A percentile compares a stretch with the other conserved stretches of the same genome.
Evolutionary conservation across 2,888 invertebrate genomes (phyloP).

Genomic region (Meiosimyza platycephala): DNA sequence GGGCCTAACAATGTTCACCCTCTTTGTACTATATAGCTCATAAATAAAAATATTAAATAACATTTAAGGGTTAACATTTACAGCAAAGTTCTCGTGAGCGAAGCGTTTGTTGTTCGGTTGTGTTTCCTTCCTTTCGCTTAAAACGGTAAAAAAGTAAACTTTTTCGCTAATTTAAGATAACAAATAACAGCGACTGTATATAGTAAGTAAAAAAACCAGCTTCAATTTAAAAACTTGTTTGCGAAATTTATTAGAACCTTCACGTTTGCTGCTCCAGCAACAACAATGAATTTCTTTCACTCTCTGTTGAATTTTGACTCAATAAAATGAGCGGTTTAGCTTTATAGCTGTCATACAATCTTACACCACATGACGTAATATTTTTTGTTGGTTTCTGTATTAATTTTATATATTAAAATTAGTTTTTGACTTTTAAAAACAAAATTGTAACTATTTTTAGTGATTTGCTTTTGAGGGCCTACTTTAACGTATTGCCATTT

Average conservation of each 20-base stretch:
- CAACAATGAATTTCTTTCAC: not conserved
- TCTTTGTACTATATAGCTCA: too few relatives aligned
- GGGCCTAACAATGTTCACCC: too few relatives aligned
- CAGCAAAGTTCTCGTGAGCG: too few relatives aligned
- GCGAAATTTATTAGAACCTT: conserved; percentile 12
- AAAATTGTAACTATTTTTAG: too few relatives aligned
- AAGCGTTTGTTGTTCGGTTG: too few relatives aligned
- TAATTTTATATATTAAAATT: not conserved
- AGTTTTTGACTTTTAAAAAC: not conserved
- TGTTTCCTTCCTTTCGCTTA: conserved; percentile 62
- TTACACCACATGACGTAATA: not conserved
- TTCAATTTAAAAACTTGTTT: too few relatives aligned
- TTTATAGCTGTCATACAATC: not conserved
- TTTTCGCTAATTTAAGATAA: conserved; percentile 49
- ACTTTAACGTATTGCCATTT: too few relatives aligned
- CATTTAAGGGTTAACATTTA: too few relatives aligned
- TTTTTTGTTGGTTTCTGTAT: not conserved
- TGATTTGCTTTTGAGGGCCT: too few relatives aligned
- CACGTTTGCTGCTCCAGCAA: not conserved
- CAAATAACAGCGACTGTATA: conserved; percentile 36
- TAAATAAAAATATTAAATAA: too few relatives aligned
- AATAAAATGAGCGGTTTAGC: not conserved
- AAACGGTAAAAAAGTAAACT: conserved; percentile 66
- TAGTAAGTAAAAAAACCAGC: too few relatives aligned
- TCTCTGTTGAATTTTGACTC: not conserved